Evolutionary conservation across 2,888 invertebrate genomes (phyloP).

Genomic region (Lumbricus terrestris): DNA sequence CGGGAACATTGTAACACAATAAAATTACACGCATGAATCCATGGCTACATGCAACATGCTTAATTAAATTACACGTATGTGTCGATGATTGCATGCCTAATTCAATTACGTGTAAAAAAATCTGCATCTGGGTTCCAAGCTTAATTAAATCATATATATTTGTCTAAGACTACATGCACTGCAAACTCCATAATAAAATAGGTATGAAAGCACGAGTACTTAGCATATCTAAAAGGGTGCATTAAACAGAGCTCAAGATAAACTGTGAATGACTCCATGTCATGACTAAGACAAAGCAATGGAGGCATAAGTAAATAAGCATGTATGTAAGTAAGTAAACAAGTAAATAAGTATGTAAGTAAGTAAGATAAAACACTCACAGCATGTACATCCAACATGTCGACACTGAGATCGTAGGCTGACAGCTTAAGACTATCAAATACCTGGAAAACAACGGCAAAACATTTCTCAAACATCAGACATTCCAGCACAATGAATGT

Average conservation of each 20-base stretch:
- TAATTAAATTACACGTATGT: no score
- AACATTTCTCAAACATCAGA: background rate
- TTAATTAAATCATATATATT: no score
- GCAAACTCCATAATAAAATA: no score
- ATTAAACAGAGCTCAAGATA: background rate
- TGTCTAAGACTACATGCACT: no score
- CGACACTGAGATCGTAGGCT: conserved; percentile 95
- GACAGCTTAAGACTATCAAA: conserved; percentile 96
- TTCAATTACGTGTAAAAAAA: no score
- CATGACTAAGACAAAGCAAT: no score
- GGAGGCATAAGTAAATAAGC: no score
- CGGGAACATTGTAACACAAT: background rate
- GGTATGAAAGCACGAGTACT: no score
- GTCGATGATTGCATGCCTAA: no score
- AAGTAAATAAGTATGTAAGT: no score
- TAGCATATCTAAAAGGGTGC: background rate
- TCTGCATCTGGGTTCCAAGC: no score
- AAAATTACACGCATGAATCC: background rate
- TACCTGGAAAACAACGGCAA: conserved; percentile 63
- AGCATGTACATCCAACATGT: conserved; percentile 98
- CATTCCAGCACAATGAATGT: background rate
- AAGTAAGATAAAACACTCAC: conserved; percentile 65
- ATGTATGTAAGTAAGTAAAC: no score
- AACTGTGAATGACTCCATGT: background rate
- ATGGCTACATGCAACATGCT: background rate